Conservation (phyloP, 2,113 vertebrate genomes). For the Athene cunicularia region DNA sequence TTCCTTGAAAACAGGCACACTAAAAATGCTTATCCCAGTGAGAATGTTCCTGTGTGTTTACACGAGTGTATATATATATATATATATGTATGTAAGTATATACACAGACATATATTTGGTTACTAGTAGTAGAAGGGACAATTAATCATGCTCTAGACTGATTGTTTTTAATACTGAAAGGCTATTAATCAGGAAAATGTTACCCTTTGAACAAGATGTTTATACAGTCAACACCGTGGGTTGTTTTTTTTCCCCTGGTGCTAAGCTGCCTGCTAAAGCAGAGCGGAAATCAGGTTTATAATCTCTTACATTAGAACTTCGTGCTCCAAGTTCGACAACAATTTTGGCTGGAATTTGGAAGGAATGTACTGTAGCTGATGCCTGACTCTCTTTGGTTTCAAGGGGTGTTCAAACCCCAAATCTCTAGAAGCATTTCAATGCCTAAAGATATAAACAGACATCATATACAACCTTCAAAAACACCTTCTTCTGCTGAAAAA, state of each 20-base stretch:
- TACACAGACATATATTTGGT: neutral
- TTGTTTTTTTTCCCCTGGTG: neutral
- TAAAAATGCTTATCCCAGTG: neutral
- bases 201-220: slow-evolving; percentile 38
- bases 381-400: neutral
- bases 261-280: slow-evolving; percentile 36
- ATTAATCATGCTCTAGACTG: neutral
- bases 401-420: neutral
- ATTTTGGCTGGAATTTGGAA: slow-evolving; percentile 11
- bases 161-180: slow-evolving; percentile 38
- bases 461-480: neutral
- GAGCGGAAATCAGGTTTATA: neutral
- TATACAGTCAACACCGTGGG: slow-evolving; percentile 1
- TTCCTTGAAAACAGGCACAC: neutral
- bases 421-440: neutral
- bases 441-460: neutral
- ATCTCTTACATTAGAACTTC: neutral
- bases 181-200: slow-evolving; percentile 47
- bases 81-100: neutral
- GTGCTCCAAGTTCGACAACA: neutral
- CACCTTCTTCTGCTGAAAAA: neutral
- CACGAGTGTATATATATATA: neutral
- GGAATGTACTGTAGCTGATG: neutral
- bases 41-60: neutral
- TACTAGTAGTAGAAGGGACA: slow-evolving; percentile 1